Base-by-base conservation (phyloP, 2,113 vertebrate genomes). In the Pseudolaguvia tuberculata region DNA sequence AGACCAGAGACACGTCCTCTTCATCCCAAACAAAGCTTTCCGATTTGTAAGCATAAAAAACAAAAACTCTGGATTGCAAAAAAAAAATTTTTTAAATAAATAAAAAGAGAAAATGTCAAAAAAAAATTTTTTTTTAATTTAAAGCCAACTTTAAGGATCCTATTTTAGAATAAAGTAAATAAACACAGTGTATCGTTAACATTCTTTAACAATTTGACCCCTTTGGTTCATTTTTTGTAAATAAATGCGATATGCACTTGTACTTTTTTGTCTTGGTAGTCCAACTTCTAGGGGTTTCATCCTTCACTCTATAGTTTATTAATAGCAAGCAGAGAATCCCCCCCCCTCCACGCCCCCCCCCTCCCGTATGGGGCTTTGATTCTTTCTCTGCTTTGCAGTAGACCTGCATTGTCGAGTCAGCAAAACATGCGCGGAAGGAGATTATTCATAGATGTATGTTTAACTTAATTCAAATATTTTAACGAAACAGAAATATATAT, bases 281-380 rank as follows among this genome's bases (percentile, higher is more conserved):
- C 42, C 35, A 10, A 56, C 66, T 78, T 78, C n/a, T 35, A 80
- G 71, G 69, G 63, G 70, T 78, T 84, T 83, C 83, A 80, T 59
- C 75, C 78, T 78, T 63, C 76, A 75, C 77, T 75, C 76, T 53
- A 61, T 67, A 72, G 76, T 65, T 80, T 83, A 85, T 85, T 83
- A 85, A 82, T 80, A 82, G 81, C 78, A 80, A 76, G 77, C 77
- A 76, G 77, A 39, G 21, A 62, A 39, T 58, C 75, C 77, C 63
- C 62, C 52, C n/a, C n/a, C n/a, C n/a, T n/a, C n/a, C n/a, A n/a
- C n/a, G n/a, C n/a, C n/a, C n/a, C n/a, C 75, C 77, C 63, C 62
- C 52, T 58, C 65, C 61, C 61, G 56, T 79, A 69, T 58, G 78
- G 50, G 65, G 76, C 77, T 76, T 80, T 75, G 79, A 81, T 18